phyloP scores from a whole-genome alignment of 2,113 vertebrate genomes.

The Cranoglanis bouderius region DNA sequence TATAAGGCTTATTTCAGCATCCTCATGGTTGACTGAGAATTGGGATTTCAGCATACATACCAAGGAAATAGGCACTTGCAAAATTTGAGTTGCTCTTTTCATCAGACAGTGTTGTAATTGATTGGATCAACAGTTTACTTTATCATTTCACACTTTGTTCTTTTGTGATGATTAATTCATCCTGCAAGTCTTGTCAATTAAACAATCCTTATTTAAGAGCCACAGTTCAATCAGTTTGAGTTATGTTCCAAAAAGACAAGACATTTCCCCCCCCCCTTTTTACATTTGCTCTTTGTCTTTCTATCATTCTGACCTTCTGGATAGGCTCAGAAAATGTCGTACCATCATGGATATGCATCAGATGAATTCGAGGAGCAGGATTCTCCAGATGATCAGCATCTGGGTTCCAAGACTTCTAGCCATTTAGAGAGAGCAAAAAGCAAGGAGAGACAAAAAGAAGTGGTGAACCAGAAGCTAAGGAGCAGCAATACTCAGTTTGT shows the following conservation, averaged over 20 bases:
- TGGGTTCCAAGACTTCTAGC: neutral
- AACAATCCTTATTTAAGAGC: neutral
- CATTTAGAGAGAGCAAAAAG: neutral
- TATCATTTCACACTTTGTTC: neutral
- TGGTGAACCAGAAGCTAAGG: neutral
- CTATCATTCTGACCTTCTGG: neutral
- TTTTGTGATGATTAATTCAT: neutral
- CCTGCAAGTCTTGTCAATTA: neutral
- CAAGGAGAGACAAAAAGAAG: neutral
- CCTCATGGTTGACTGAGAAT: neutral
- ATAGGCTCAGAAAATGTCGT: neutral
- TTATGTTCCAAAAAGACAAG: neutral
- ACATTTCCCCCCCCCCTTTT: neutral
- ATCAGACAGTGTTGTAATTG: neutral
- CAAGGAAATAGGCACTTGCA: neutral
- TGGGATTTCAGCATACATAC: neutral
- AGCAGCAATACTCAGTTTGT: neutral
- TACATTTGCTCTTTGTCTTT: neutral
- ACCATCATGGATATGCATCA: neutral
- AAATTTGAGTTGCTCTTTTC: neutral
- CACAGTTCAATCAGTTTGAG: neutral
- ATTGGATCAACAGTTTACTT: constrained; percentile 2
- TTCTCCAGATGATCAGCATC: neutral
- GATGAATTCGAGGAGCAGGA: neutral
- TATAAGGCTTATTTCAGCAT: neutral